Conservation (phyloP, 1,140 invertebrate genomes). For the Antheraea pernyi region DNA sequence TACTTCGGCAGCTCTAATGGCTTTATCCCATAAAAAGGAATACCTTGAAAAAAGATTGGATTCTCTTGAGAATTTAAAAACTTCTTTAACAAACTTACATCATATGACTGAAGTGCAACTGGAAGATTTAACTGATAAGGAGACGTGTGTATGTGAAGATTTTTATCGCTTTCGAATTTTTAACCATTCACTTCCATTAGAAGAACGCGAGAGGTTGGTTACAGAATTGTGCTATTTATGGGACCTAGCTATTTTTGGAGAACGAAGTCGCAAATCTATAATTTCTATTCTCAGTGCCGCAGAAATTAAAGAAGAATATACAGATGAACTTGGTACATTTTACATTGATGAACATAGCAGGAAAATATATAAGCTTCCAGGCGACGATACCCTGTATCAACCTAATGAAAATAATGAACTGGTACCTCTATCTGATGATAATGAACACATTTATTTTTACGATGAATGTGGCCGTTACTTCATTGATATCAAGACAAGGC, state of each 20-base stretch:
- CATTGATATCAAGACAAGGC: slow-evolving; percentile 50
- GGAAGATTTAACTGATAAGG: slow-evolving; percentile 38
- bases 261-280: slow-evolving; percentile 59
- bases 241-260: slow-evolving; percentile 64
- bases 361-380: slow-evolving; percentile 64
- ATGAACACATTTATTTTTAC: slow-evolving; percentile 61
- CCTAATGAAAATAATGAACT: slow-evolving; percentile 61
- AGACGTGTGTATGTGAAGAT: slow-evolving; percentile 59
- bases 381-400: slow-evolving; percentile 54
- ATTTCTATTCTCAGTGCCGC: slow-evolving; percentile 68
- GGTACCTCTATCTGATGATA: slow-evolving; percentile 60
- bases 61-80: slow-evolving; percentile 58
- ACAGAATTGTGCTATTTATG: slow-evolving; percentile 64
- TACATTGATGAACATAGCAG: slow-evolving; percentile 62
- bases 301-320: slow-evolving; percentile 65
- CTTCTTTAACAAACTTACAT: slow-evolving; percentile 46
- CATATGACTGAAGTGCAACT: slow-evolving; percentile 35
- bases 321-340: slow-evolving; percentile 62
- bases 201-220: slow-evolving; percentile 56
- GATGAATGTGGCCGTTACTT: slow-evolving; percentile 72
- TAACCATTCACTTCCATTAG: slow-evolving; percentile 54
- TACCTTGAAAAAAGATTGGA: slow-evolving; percentile 52
- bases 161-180: slow-evolving; percentile 66
- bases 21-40: slow-evolving; percentile 55
- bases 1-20: slow-evolving; percentile 48